A percentile compares a stretch with the other conserved stretches of the same genome.
Evolutionary conservation across 23 tunicate genomes (phyloP).

Genomic region (Trididemnum miniatum): DNA sequence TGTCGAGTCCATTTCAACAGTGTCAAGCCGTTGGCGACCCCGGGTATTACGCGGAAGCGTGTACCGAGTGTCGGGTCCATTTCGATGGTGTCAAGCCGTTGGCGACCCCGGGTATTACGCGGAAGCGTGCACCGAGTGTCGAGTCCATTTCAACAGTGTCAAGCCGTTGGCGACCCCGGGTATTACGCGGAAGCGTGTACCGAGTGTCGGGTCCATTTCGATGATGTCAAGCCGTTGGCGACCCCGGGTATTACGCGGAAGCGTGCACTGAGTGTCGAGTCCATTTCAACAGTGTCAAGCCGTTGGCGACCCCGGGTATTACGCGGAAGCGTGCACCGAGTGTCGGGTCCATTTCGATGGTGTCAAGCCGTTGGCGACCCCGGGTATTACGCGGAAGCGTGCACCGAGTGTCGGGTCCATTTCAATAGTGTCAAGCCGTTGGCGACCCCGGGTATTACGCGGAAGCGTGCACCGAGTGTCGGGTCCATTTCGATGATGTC

Average conservation of each 20-base stretch:
- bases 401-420: background rate
- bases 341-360: background rate
- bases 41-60: background rate
- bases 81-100: background rate
- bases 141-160: background rate
- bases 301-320: background rate
- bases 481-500: background rate
- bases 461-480: background rate
- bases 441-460: background rate
- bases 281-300: background rate
- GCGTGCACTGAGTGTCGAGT: background rate
- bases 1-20: too few species aligned
- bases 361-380: background rate
- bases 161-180: background rate
- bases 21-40: background rate
- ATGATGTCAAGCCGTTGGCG: background rate
- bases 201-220: background rate
- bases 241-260: background rate
- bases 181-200: background rate
- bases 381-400: background rate
- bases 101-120: background rate
- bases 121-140: background rate
- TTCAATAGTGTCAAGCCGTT: background rate
- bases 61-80: too few species aligned
- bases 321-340: background rate